Evolutionary conservation across 2,113 vertebrate species (phyloP), one percentile per base, ranked within the genome.

Genomic region (Melanostigma gelatinosum): DNA sequence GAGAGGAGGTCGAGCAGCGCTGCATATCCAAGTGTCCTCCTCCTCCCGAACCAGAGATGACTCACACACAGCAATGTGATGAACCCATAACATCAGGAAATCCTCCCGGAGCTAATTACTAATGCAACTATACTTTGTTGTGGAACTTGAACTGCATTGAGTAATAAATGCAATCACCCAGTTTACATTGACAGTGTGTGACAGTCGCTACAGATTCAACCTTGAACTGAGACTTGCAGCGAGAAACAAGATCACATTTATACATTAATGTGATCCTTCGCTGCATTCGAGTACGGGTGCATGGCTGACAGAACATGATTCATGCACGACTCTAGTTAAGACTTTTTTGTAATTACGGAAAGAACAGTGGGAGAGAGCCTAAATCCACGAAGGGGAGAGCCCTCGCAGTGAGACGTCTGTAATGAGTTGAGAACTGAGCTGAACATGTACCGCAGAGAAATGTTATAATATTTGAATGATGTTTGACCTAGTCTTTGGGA

Each of bases 301-400:
- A 64, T 5, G 27, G 50, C 79, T 72, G 84, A 88, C 75, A 84
- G 66, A 68, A 64, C 73, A 87, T 85, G 77, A 90, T 89, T 85
- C 82, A 90, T 88, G 83, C 27, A 38, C 16, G 4, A 57, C 15
- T 65, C 81, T 83, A 87, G 88, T 87, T 86, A 85, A 85, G 86
- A 85, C 88, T 85, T 89, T 86, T 58, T 80, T 85, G 87, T 85
- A 92, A 92, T 92, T 90, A 89, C 20, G 55, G 50, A 27, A 68
- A 73, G 80, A 89, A 88, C 61, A 46, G 61, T 79, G 4, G 34
- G 34, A 77, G 50, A 72, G 52, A 84, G 68, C 75, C 54, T 72
- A 80, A 87, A 83, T 62, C 82, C 85, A 81, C 72, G 58, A 50
- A 84, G 82, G 77, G 75, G 88, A 81, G 62, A 66, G 66, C 46